Evolutionary conservation across 2,797 vertebrate species (phyloP).

Genomic region (Manis javanica): DNA sequence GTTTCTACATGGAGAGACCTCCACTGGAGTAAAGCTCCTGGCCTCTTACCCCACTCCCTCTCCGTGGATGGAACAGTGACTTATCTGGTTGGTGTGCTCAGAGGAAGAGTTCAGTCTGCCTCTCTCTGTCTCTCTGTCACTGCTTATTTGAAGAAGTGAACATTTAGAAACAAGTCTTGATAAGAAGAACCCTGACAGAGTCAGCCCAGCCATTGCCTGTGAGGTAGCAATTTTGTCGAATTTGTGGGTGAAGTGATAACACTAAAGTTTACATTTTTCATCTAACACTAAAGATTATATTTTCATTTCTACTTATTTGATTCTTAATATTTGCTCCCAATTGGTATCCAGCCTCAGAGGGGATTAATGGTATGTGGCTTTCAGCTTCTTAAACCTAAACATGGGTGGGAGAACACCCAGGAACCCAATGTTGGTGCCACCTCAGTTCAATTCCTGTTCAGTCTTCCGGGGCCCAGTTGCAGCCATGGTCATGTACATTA

Average conservation of each 20-base stretch:
- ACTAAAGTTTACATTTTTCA: neutral
- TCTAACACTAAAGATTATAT: neutral
- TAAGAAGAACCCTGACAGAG: neutral
- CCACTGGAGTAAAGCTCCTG: rapidly evolving
- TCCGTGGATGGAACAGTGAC: neutral
- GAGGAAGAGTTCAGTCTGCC: neutral
- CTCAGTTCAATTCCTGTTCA: neutral
- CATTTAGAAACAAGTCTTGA: neutral
- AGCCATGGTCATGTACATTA: neutral
- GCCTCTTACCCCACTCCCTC: no score
- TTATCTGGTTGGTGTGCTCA: no score
- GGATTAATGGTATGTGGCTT: neutral
- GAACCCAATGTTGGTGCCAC: neutral
- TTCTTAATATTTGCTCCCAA: neutral
- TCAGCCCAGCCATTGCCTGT: neutral
- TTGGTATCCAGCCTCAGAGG: neutral
- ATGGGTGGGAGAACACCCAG: neutral
- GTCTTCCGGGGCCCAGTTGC: neutral
- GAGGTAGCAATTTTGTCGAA: neutral
- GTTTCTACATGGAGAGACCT: neutral
- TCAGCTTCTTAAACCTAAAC: neutral
- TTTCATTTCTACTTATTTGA: neutral
- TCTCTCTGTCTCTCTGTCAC: neutral
- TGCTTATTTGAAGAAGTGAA: neutral
- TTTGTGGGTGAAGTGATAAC: neutral